Conservation (phyloP, 2,888 invertebrate genomes). For the Phengaris arion region DNA sequence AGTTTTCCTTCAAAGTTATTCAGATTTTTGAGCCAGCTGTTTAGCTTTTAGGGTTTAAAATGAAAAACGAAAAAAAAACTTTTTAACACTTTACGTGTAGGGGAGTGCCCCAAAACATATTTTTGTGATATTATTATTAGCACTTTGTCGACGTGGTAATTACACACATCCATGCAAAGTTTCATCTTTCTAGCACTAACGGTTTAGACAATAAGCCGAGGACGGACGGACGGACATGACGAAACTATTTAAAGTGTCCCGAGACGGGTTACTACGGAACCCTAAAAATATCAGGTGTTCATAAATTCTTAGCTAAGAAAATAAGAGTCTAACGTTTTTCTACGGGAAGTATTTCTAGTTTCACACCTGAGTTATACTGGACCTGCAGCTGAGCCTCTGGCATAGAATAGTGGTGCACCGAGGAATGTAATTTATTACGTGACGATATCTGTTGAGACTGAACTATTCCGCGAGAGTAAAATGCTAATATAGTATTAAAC, state of each 20-base stretch:
- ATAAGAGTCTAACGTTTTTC: neutral
- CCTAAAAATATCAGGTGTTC: neutral
- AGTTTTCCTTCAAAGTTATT: too few species aligned
- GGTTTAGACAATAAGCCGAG: neutral
- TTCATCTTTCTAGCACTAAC: neutral
- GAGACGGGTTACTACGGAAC: too few species aligned
- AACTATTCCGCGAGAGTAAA: neutral
- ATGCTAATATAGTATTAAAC: too few species aligned
- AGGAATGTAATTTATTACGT: neutral
- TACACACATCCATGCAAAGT: too few species aligned
- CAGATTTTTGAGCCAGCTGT: too few species aligned
- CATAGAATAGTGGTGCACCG: neutral
- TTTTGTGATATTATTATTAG: too few species aligned
- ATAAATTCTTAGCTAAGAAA: neutral
- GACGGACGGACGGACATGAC: neutral
- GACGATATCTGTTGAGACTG: neutral
- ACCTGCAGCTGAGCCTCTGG: neutral
- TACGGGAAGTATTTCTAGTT: neutral
- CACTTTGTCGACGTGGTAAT: too few species aligned
- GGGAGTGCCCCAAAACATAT: too few species aligned
- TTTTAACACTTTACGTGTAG: too few species aligned
- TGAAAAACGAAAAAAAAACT: too few species aligned
- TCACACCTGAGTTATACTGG: constrained; percentile 1
- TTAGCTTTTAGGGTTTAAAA: too few species aligned
- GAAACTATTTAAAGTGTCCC: neutral